Evolutionary conservation across 1,140 invertebrate genomes (phyloP), one percentile per base, ranked within the genome.

Genomic region (Cherax destructor): DNA sequence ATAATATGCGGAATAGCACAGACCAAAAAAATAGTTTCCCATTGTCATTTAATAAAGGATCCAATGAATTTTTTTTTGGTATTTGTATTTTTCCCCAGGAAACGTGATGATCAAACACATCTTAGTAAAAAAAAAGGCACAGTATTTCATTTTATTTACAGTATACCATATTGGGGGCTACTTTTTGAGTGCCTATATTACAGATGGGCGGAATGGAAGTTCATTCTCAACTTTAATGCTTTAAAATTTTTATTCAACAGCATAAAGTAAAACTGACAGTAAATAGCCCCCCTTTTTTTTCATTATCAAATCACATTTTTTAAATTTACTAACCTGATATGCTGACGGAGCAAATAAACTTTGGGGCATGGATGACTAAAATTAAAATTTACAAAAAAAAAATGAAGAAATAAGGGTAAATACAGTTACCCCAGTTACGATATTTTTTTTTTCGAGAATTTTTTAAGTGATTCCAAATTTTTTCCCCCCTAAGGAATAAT

Each of bases 331-430:
- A 49, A 47, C 41, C 59, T 77, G 41, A 59, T 59, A 47, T 74
- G 56, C 61, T 80, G 21, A 56, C 6, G 79, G 24, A 74, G 61
- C 72, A 61, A 52, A 89, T 30, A 89, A 80, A 86, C 41, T 59
- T 76, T 30, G 24, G 24, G 30, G 69, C n/a, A 74, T 74, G 69
- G 69, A 74, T 74, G 69, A 74, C 30, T 74, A 30, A 74, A 74
- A 21, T n/a, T 6, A 30, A n/a, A 30, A 21, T 16, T 74, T 30
- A 30, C 61, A 65, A 16, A 18, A 41, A 41, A 41, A 41, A 41
- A 21, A 18, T 18, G 61, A 13, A 65, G 13, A 65, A 56, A 21
- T 30, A 0, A 74, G 7, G 69, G 24, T 49, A 21, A 77, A 65
- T 11, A 65, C n/a, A n/a, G n/a, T n/a, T n/a, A n/a, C n/a, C n/a